A percentile compares a stretch with the other conserved stretches of the same genome.
Evolutionary conservation across 1,140 invertebrate species (phyloP).

Genomic region (Samia ricini): DNA sequence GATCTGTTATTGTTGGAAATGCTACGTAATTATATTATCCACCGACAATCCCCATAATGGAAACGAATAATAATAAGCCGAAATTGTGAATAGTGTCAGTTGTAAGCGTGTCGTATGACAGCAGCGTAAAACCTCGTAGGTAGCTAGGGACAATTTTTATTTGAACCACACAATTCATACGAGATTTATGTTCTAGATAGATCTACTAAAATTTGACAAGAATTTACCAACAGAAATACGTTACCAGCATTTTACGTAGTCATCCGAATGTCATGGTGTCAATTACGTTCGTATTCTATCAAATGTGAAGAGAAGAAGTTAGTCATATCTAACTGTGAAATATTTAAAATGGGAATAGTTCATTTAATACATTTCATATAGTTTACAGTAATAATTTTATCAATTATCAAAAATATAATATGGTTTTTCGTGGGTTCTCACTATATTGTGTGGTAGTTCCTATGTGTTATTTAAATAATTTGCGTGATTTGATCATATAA

Average conservation of each 20-base stretch:
- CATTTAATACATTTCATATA: not conserved
- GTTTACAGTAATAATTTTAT: no score
- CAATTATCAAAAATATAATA: no score
- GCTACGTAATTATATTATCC: not conserved
- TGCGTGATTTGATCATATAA: no score
- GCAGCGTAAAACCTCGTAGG: not conserved
- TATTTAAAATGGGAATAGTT: not conserved
- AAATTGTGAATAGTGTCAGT: conserved; percentile 3
- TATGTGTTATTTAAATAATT: no score
- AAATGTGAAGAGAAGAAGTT: not conserved
- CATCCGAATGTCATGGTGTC: not conserved
- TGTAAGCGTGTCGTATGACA: not conserved
- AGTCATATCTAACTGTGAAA: not conserved
- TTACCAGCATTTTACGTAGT: not conserved
- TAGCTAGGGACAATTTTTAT: not conserved
- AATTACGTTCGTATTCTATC: conserved; percentile 3
- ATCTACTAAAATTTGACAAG: not conserved
- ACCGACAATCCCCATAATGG: not conserved
- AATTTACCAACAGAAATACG: not conserved
- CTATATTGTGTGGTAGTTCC: no score
- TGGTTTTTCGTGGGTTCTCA: no score
- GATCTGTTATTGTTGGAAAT: not conserved
- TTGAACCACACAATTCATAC: not conserved
- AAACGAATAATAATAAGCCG: not conserved
- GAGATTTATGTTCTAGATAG: not conserved